Evolutionary conservation across 2,888 invertebrate genomes (phyloP).

Genomic region (Anodontia alba): DNA sequence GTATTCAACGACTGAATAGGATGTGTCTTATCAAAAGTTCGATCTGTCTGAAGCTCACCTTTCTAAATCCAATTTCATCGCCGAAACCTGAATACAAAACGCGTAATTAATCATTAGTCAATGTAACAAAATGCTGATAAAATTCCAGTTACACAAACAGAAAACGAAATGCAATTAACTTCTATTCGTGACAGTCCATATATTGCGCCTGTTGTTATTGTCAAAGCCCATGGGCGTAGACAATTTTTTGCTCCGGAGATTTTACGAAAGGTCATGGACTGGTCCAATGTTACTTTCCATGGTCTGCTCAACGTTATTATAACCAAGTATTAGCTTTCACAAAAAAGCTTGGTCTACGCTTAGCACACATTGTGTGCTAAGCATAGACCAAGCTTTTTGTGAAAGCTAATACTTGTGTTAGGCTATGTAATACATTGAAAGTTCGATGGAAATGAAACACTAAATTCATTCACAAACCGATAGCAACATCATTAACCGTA

Average conservation of each 20-base stretch:
- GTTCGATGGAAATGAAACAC: neutral
- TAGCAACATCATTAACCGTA: conserved; percentile 12
- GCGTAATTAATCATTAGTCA: neutral
- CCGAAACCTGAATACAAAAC: neutral
- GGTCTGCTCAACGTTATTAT: too few relatives aligned
- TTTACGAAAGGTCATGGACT: too few relatives aligned
- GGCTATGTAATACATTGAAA: neutral
- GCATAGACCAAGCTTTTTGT: too few relatives aligned
- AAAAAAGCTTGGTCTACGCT: too few relatives aligned
- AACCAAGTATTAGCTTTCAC: too few relatives aligned
- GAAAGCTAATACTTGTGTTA: too few relatives aligned
- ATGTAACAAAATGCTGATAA: neutral
- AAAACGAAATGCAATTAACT: neutral
- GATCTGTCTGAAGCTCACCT: neutral
- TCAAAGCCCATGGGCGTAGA: too few relatives aligned
- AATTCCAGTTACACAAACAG: conserved; percentile 5
- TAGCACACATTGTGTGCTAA: too few relatives aligned
- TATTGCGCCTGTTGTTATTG: neutral
- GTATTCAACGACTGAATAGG: neutral
- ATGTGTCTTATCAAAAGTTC: conserved; percentile 1
- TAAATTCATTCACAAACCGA: conserved; percentile 4
- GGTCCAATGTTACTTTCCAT: too few relatives aligned
- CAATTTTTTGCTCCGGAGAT: too few relatives aligned
- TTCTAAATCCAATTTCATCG: neutral
- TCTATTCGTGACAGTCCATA: neutral